These are phyloP conservation scores for Chlamydotis undulata DNA, from an alignment of 2,113 vertebrate genomes.

Conservation along the genomic window DNA sequence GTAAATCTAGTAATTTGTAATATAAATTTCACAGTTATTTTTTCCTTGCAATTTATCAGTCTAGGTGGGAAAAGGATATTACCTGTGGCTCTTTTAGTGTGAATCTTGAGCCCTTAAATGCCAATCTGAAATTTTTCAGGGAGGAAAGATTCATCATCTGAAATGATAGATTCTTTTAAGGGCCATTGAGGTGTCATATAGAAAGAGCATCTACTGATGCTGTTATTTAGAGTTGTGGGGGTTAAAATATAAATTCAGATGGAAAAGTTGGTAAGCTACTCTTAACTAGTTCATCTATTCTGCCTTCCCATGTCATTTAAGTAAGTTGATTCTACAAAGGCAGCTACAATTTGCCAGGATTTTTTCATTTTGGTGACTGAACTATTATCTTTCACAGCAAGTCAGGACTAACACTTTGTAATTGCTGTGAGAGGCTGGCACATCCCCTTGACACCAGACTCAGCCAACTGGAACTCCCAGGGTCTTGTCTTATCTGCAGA, in stretches of 20 bases:
- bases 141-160: not conserved
- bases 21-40: not conserved
- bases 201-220: not conserved
- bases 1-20: not conserved
- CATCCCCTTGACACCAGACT: not conserved
- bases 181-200: not conserved
- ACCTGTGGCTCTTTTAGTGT: not conserved
- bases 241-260: not conserved
- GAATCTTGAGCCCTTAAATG: not conserved
- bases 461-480: not conserved
- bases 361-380: not conserved
- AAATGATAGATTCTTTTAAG: not conserved
- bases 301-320: not conserved
- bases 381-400: constrained; percentile 12
- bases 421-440: constrained; percentile 37
- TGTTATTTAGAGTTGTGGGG: not conserved
- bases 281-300: not conserved
- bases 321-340: not conserved
- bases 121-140: not conserved
- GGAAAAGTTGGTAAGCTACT: not conserved
- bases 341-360: not conserved
- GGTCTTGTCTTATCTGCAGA: not conserved
- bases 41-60: not conserved
- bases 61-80: not conserved
- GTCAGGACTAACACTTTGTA: constrained; percentile 5